Evolutionary conservation across 2,888 invertebrate species (phyloP).

Genomic region (Ctenicera cuprea): DNA sequence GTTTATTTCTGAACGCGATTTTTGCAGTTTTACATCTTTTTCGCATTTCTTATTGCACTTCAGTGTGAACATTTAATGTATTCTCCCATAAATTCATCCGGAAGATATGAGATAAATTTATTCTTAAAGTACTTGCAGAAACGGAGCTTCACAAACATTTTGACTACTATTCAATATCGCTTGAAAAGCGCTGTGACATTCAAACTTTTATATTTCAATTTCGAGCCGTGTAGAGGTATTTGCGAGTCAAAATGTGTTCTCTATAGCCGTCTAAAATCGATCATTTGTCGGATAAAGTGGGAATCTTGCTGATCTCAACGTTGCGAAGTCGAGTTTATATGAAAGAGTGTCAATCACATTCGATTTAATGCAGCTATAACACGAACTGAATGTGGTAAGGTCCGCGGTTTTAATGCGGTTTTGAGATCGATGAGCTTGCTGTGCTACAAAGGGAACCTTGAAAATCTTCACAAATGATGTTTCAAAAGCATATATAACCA

Average conservation of each 20-base stretch:
- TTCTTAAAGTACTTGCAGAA: constrained; percentile 25
- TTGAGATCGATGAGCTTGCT: background rate
- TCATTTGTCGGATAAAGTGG: constrained; percentile 32
- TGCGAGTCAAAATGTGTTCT: constrained; percentile 29
- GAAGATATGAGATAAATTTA: constrained; percentile 21
- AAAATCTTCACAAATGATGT: background rate
- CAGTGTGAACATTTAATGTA: background rate
- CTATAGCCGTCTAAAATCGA: constrained; percentile 31
- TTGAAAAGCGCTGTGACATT: constrained; percentile 36
- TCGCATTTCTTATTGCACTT: too few species aligned
- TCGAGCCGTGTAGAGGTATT: constrained; percentile 11
- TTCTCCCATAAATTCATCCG: constrained; percentile 1
- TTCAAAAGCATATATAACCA: too few species aligned
- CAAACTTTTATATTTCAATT: constrained; percentile 40
- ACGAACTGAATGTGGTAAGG: background rate
- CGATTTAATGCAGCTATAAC: constrained; percentile 14
- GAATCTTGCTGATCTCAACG: constrained; percentile 14
- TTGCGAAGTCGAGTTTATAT: constrained; percentile 13
- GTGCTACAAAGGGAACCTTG: background rate
- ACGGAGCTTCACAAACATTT: constrained; percentile 30
- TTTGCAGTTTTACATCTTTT: too few species aligned
- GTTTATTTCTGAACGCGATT: too few species aligned
- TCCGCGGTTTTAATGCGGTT: background rate
- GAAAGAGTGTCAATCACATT: constrained; percentile 24
- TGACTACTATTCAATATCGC: constrained; percentile 27